phyloP scores from a whole-genome alignment of 2,888 invertebrate genomes.

The Ormyrus rosae region DNA sequence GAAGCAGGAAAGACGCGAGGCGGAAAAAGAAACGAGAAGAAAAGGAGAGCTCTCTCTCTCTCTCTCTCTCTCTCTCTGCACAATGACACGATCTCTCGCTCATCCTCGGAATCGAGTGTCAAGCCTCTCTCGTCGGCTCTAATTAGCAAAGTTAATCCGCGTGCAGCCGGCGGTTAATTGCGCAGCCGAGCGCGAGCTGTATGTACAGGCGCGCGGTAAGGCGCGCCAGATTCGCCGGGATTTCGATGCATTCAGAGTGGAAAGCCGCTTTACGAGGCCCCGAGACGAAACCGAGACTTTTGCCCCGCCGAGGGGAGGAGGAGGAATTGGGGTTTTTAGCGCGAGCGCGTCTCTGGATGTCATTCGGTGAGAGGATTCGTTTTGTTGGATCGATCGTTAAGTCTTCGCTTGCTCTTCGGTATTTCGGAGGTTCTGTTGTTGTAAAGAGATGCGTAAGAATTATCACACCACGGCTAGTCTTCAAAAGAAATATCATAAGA shows the following conservation, averaged over 20 bases:
- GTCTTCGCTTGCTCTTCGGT: too few species aligned
- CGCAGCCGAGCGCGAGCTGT: slow-evolving; percentile 4
- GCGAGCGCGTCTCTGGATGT: slow-evolving; percentile 34
- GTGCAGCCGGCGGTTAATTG: slow-evolving; percentile 24
- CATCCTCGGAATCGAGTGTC: too few species aligned
- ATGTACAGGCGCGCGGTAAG: not conserved
- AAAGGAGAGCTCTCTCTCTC: too few species aligned
- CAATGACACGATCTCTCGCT: too few species aligned
- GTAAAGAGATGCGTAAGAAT: not conserved
- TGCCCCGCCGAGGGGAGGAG: slow-evolving; percentile 39
- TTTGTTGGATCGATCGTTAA: not conserved
- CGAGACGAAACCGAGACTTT: slow-evolving; percentile 70
- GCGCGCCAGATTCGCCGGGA: not conserved
- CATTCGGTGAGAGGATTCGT: not conserved
- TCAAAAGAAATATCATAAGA: too few species aligned
- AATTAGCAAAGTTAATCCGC: slow-evolving; percentile 38
- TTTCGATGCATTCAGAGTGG: slow-evolving; percentile 67
- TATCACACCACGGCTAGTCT: too few species aligned
- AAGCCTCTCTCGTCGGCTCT: not conserved
- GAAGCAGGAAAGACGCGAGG: too few species aligned
- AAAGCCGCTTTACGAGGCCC: slow-evolving; percentile 64
- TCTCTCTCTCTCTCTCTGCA: too few species aligned
- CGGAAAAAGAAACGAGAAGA: too few species aligned
- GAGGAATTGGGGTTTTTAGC: slow-evolving; percentile 66
- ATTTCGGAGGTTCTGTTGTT: not conserved